Evolutionary conservation across 2,797 vertebrate species (phyloP), one percentile per base, ranked within the genome.

Genomic region (Phrynocephalus guinanensis): DNA sequence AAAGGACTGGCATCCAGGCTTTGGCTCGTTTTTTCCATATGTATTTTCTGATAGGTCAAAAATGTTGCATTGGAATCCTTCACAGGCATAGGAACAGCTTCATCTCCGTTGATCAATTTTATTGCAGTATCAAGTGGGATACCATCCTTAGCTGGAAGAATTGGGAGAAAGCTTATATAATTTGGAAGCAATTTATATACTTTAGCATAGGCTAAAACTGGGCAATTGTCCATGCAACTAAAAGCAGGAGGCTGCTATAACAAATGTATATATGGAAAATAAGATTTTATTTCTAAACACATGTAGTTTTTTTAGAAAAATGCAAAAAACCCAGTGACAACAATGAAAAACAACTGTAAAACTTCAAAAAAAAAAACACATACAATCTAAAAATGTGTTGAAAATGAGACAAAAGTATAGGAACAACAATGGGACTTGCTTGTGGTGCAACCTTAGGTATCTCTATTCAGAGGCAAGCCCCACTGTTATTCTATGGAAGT

Each of bases 51-150:
- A 91, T 95, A 97, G 80, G 95, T 94, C 83, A 95, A 92, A 94
- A 97, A 97, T 79, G 96, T 93, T 20, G 92, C 67, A 86, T 94
- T 95, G 77, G 96, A 97, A 85, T 95, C 95, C 90, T 95, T 97
- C 50, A 79, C 10, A 84, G 93, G 88, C 72, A 85, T 83, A 52
- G 94, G 94, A 79, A 92, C 83, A 70, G 70, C 86, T 67, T 95
- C 92, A n/a, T 79, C 87, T 89, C 94, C 95, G 86, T 94, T 94
- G 83, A 94, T 79, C 50, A 92, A 92, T 92, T 94, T 87, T 85
- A 93, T 92, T 94, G 92, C 86, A 91, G 89, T 90, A 82, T 91
- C 92, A 91, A 95, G 90, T 83, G 94, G 93, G 93, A 92, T 88
- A 84, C 81, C 89, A 86, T 91, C 87, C 92, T 95, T 93, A 92